Percentiles rank a stretch among this genome's conserved stretches.
These are phyloP conservation scores for Percopsis transmontana DNA, from an alignment of 2,113 vertebrate genomes.

Conservation along the genomic window DNA sequence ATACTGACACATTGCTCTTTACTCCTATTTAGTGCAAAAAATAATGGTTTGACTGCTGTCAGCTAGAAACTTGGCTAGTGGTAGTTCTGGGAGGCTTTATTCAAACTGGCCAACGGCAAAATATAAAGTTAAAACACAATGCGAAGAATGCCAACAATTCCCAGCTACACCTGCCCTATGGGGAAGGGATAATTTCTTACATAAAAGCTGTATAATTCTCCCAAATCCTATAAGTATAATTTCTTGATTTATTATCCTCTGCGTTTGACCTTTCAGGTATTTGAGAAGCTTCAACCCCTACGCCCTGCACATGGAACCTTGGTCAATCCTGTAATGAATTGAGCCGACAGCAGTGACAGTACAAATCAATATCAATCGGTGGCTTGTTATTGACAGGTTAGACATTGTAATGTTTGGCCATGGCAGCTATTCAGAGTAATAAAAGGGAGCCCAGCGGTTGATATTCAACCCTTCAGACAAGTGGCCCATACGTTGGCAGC, in stretches of 20 bases:
- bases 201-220: conserved; percentile 31
- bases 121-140: neutral
- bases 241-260: neutral
- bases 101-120: conserved; percentile 15
- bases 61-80: conserved; percentile 13
- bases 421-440: conserved; percentile 62
- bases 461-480: conserved; percentile 66
- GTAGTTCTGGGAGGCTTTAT: conserved; percentile 11
- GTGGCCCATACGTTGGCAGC: conserved; percentile 39
- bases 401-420: conserved; percentile 69
- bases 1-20: neutral
- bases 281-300: conserved; percentile 63
- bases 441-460: conserved; percentile 60
- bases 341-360: conserved; percentile 69
- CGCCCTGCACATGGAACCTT: conserved; percentile 58
- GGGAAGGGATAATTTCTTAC: neutral
- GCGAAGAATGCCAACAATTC: conserved; percentile 19
- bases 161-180: neutral
- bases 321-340: conserved; percentile 72
- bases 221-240: conserved; percentile 23
- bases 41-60: neutral
- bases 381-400: conserved; percentile 74
- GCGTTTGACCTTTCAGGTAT: conserved; percentile 62
- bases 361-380: conserved; percentile 71
- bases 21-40: neutral